Percentiles rank a stretch among this genome's conserved stretches.
These are phyloP conservation scores for Sminthurides bifidus DNA, from an alignment of 1,140 invertebrate species.

Conservation along the genomic window DNA sequence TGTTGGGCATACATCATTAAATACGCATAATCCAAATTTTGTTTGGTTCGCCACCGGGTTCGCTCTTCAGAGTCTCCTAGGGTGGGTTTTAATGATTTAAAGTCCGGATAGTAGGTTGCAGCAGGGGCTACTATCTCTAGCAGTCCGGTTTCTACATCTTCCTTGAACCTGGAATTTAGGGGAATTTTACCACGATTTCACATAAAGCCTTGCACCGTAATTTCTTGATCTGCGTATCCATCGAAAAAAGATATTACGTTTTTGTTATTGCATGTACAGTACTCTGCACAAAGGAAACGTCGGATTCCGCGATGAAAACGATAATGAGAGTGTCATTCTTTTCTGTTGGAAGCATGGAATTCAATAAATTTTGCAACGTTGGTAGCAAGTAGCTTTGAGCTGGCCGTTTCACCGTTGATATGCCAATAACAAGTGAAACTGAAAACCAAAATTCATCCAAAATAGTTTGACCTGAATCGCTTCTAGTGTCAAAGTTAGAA, in stretches of 20 bases:
- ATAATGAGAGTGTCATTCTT: slow-evolving; percentile 71
- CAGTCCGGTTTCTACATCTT: slow-evolving; percentile 62
- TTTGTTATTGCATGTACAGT: slow-evolving; percentile 42
- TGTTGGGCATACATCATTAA: slow-evolving; percentile 87
- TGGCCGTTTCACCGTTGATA: slow-evolving; percentile 78
- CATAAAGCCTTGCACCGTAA: no score
- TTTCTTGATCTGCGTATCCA: no score
- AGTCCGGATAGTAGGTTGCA: slow-evolving; percentile 75
- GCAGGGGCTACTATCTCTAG: slow-evolving; percentile 82
- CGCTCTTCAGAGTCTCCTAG: slow-evolving; percentile 78
- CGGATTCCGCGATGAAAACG: slow-evolving; percentile 72
- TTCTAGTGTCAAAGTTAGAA: no score
- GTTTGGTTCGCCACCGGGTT: slow-evolving; percentile 88
- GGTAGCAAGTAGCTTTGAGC: slow-evolving; percentile 77
- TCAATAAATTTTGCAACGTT: slow-evolving; percentile 75
- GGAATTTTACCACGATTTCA: not conserved
- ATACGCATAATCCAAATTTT: slow-evolving; percentile 91
- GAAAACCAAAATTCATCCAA: slow-evolving; percentile 25
- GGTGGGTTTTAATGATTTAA: slow-evolving; percentile 53
- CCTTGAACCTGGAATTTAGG: slow-evolving; percentile 53
- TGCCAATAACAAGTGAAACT: slow-evolving; percentile 70
- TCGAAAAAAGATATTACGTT: no score
- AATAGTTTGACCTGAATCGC: no score
- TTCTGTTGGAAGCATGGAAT: slow-evolving; percentile 63
- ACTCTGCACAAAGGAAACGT: slow-evolving; percentile 33